Percentiles rank a stretch among this genome's conserved stretches.
phyloP scores from a whole-genome alignment of 2,113 vertebrate species.

The Columba janthina region DNA sequence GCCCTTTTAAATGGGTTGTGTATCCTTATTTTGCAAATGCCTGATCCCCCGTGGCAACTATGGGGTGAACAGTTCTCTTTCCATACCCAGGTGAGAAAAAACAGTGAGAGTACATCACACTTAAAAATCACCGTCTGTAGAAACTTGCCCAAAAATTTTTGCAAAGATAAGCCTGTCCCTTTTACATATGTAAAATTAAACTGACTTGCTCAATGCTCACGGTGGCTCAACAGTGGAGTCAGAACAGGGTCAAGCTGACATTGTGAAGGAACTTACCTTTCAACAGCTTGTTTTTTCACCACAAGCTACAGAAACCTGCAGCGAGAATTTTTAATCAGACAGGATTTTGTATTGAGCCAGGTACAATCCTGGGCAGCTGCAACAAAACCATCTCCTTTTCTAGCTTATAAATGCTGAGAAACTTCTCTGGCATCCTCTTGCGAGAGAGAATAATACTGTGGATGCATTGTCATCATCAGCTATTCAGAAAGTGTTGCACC shows the following conservation, averaged over 20 bases:
- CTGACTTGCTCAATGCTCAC: not conserved
- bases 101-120: not conserved
- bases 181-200: not conserved
- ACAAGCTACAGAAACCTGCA: not conserved
- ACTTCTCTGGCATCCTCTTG: not conserved
- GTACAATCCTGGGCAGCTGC: not conserved
- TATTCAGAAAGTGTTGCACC: not conserved
- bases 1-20: not conserved
- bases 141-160: not conserved
- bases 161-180: not conserved
- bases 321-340: not conserved
- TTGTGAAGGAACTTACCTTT: not conserved
- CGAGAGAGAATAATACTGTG: not conserved
- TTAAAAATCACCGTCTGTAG: not conserved
- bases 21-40: not conserved
- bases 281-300: not conserved
- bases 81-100: not conserved
- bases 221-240: not conserved
- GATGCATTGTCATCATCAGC: not conserved
- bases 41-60: rapidly evolving
- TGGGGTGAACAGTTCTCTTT: not conserved
- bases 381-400: not conserved
- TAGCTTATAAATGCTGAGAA: not conserved
- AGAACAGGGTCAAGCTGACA: not conserved
- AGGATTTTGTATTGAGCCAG: not conserved